These are phyloP conservation scores for Epinephelus fuscoguttatus DNA, from an alignment of 2,113 vertebrate genomes.

Conservation along the genomic window DNA sequence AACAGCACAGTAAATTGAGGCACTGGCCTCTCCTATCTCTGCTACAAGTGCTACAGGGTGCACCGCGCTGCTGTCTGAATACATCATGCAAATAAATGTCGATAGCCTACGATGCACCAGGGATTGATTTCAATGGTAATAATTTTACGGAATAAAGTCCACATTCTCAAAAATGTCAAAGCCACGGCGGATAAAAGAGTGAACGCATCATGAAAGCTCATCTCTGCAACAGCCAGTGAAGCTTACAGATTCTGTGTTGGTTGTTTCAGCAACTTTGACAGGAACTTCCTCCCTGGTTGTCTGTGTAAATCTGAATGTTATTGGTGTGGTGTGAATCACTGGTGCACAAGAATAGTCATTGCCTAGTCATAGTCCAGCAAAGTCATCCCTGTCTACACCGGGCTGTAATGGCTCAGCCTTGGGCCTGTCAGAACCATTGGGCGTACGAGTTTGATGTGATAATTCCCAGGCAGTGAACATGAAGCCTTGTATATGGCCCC, in stretches of 20 bases:
- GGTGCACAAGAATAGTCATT: slow-evolving; percentile 72
- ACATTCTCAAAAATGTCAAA: slow-evolving; percentile 25
- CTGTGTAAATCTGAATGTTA: slow-evolving; percentile 57
- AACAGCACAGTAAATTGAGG: slow-evolving; percentile 16
- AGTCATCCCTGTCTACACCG: slow-evolving; percentile 59
- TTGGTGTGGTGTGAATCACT: slow-evolving; percentile 61
- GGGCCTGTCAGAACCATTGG: slow-evolving; percentile 70
- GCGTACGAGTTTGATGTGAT: slow-evolving; percentile 73
- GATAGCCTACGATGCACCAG: neutral
- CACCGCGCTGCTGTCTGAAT: slow-evolving; percentile 31
- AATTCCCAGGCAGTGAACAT: slow-evolving; percentile 74
- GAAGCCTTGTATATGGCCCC: slow-evolving; percentile 58
- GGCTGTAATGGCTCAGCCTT: slow-evolving; percentile 60
- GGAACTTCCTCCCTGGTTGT: slow-evolving; percentile 58
- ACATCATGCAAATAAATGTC: slow-evolving; percentile 53
- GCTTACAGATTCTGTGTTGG: slow-evolving; percentile 33
- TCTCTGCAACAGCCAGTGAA: slow-evolving; percentile 26
- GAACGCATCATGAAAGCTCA: slow-evolving; percentile 30
- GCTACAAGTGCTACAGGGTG: slow-evolving; percentile 13
- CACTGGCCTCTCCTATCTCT: slow-evolving; percentile 2
- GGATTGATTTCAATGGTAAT: slow-evolving; percentile 21
- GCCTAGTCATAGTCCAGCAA: slow-evolving; percentile 56
- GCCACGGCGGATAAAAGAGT: slow-evolving; percentile 15
- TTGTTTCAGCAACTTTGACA: slow-evolving; percentile 50
- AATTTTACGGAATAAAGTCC: slow-evolving; percentile 28